Base-by-base conservation (phyloP, 2,888 invertebrate genomes). In the Dynastes tityus region DNA sequence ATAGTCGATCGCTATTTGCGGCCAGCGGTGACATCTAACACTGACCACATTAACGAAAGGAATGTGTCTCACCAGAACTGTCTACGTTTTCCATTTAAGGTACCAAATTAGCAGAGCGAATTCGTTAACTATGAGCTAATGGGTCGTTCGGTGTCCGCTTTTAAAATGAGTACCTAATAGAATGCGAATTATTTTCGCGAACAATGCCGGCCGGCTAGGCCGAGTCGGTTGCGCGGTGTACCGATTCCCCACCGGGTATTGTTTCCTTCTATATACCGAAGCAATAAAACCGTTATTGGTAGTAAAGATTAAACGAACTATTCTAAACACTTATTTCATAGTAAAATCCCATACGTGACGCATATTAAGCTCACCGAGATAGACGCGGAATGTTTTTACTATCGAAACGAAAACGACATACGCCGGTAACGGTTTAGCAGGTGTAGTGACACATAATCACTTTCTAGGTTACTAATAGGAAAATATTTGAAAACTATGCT, bases 11-110 rank as follows among this genome's bases (percentile, higher is more conserved):
- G 82, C 81, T 82, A 81, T 82, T 83, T 83, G 83, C 81, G 83
- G 83, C 73, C 82, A 83, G 82, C 83, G 84, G 84, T 84, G 84
- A 85, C 85, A 85, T 85, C 84, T 85, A 85, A 85, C 84, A 84
- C 84, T 84, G 84, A 84, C 85, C 85, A 83, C 84, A 84, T 84
- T 84, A 84, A 84, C 82, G 83, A 83, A 82, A 82, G 84, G 85
- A 85, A 85, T 84, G 84, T 84, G 84, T 84, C 84, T 83, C 84
- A 84, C 83, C 83, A 83, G 75, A 80, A 79, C 79, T 77, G 76
- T 77, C 79, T 79, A 64, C 73, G 65, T 71, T 76, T 79, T 71
- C 79, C 79, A 76, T 79, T 79, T 76, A 79, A 77, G 76, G 79
- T 65, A 68, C 76, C 71, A 71, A 76, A 79, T 79, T 79, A 79